These are phyloP conservation scores for Bubo bubo DNA, from an alignment of 2,113 vertebrate genomes.

Conservation along the genomic window DNA sequence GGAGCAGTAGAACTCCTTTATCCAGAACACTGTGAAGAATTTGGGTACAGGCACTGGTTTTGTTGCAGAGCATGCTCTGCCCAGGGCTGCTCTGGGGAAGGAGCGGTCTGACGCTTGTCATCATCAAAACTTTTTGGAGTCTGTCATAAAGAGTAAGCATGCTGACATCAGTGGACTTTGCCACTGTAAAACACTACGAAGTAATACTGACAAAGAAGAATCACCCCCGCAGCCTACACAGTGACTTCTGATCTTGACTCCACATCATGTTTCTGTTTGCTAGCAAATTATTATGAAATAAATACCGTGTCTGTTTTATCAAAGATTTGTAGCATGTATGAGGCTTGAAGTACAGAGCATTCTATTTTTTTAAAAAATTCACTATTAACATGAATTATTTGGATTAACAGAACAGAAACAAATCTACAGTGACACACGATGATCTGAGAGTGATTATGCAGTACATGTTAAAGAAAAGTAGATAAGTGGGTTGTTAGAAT, in stretches of 20 bases:
- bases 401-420: not conserved
- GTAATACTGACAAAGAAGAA: not conserved
- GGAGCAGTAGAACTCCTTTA: not conserved
- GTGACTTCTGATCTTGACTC: not conserved
- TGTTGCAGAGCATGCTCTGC: not conserved
- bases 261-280: not conserved
- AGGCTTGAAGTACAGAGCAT: not conserved
- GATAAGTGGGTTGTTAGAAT: constrained; percentile 28
- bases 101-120: not conserved
- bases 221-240: not conserved
- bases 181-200: not conserved
- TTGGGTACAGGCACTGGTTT: not conserved
- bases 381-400: constrained; percentile 18
- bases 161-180: not conserved
- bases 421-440: constrained; percentile 19
- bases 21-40: not conserved
- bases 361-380: not conserved
- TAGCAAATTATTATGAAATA: not conserved
- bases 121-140: not conserved
- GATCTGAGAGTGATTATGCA: constrained; percentile 28
- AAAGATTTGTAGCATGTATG: not conserved
- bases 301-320: not conserved
- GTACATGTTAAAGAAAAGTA: constrained; percentile 18
- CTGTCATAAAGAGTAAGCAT: not conserved
- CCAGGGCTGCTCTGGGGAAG: not conserved